Percentiles rank a stretch among this genome's conserved stretches.
Conservation (phyloP, 2,888 invertebrate genomes). For the Capitulum mitella region DNA sequence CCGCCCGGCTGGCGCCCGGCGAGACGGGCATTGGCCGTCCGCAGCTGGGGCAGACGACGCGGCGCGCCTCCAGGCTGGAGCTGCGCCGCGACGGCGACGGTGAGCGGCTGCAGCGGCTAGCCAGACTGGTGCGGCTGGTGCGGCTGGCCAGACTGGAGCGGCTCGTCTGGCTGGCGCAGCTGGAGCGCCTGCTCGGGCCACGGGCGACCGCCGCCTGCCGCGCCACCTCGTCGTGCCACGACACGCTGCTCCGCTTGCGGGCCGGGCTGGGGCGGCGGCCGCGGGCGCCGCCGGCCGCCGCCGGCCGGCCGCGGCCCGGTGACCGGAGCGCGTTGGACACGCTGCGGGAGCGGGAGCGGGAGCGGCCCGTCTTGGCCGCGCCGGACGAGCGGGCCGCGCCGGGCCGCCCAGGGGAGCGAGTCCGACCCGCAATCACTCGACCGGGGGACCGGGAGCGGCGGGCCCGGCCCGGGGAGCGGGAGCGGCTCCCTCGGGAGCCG, state of each 20-base stretch:
- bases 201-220: neutral
- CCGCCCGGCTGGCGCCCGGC: neutral
- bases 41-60: neutral
- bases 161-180: neutral
- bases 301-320: neutral
- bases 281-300: neutral
- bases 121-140: neutral
- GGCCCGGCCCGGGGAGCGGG: neutral
- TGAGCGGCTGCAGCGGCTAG: neutral
- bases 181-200: neutral
- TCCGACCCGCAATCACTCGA: neutral
- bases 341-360: neutral
- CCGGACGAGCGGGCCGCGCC: neutral
- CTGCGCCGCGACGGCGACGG: neutral
- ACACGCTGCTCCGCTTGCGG: neutral
- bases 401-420: too few species aligned
- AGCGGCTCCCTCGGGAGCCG: neutral
- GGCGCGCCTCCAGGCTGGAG: neutral
- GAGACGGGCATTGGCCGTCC: neutral
- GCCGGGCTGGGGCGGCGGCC: neutral
- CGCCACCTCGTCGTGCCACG: conserved; percentile 22
- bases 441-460: neutral
- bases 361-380: neutral
- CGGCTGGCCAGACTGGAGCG: neutral
- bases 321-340: neutral